These are phyloP conservation scores for Drosophila infuscata DNA, from an alignment of 2,888 invertebrate species.

Conservation along the genomic window DNA sequence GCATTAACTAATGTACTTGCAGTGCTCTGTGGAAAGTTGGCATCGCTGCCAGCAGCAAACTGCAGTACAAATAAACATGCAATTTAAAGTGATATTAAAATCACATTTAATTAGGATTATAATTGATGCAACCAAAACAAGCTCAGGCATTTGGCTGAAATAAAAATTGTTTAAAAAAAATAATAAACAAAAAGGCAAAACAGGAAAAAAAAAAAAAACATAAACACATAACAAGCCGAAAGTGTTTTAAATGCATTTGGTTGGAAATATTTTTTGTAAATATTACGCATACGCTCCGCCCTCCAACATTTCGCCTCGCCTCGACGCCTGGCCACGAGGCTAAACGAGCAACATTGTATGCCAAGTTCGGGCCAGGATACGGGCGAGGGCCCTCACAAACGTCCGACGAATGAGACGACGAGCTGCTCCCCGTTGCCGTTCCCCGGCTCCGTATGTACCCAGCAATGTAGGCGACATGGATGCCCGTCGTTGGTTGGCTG, in stretches of 20 bases:
- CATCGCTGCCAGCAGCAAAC: slow-evolving; percentile 5
- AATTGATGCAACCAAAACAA: slow-evolving; percentile 63
- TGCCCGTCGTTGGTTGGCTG: slow-evolving; percentile 74
- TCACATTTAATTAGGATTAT: slow-evolving; percentile 77
- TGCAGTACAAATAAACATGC: slow-evolving; percentile 28
- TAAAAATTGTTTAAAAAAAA: slow-evolving; percentile 5
- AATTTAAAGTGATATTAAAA: slow-evolving; percentile 68
- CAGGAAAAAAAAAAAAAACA: background rate
- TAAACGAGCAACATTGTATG: slow-evolving; percentile 76
- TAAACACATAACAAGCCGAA: slow-evolving; percentile 28
- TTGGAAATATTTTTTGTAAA: slow-evolving; percentile 68
- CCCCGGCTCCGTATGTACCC: slow-evolving; percentile 63
- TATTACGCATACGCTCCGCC: slow-evolving; percentile 52
- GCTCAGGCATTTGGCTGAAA: slow-evolving; percentile 28
- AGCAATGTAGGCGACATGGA: slow-evolving; percentile 67
- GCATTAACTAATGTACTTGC: slow-evolving; percentile 61
- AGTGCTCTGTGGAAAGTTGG: slow-evolving; percentile 3
- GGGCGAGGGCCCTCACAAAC: slow-evolving; percentile 55
- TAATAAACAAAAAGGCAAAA: slow-evolving; percentile 8
- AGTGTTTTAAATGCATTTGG: slow-evolving; percentile 72
- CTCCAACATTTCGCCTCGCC: slow-evolving; percentile 10
- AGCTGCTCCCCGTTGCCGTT: slow-evolving; percentile 29
- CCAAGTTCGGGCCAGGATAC: slow-evolving; percentile 39
- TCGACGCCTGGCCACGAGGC: slow-evolving; percentile 59
- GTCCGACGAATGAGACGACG: slow-evolving; percentile 76